Evolutionary conservation across 1,140 invertebrate species (phyloP), one percentile per base, ranked within the genome.

Genomic region (Ceratina calcarata): DNA sequence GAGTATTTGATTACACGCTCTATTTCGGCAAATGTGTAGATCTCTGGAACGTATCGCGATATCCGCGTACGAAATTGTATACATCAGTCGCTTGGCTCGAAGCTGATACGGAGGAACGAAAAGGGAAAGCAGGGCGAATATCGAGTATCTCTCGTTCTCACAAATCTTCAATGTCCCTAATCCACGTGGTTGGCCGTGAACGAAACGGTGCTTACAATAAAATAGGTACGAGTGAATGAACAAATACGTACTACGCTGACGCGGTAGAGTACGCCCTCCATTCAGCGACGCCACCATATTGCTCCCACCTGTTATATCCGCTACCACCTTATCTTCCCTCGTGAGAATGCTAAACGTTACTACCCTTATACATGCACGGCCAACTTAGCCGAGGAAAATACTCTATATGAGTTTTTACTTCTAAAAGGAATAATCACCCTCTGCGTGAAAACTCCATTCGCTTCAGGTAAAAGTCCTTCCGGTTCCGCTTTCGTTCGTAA

Each of bases 161-260:
- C 82, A 81, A 83, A 81, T 83, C 79, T 83, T 77, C 62, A 37
- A 58, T 83, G 78, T 83, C 79, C 66, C 72, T 75, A 81, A 81
- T 81, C 74, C 61, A 55, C 66, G 51, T 57, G 70, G 61, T 37
- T 12, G 27, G 15, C 53, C 32, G 45, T 49, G 64, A 61, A 75
- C 62, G 51, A 58, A 75, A 53, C 37, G 20, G 37, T 16, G 64
- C 55, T 22, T 45, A 45, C 13, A n/a, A 57, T 57, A 57, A 57
- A 57, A 76, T 55, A 66, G 78, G 61, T 78, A 60, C 60, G 61
- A 66, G 27, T 60, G 75, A 81, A 78, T 20, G 80, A 78, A 53
- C 51, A 78, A 81, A 81, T 78, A 65, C 53, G 55, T 71, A 81
- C 67, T 37, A 13, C 53, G 45, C 45, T 45, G 24, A 32, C 24